Base-by-base conservation (phyloP, 2,113 vertebrate species). In the Austrofundulus limnaeus region DNA sequence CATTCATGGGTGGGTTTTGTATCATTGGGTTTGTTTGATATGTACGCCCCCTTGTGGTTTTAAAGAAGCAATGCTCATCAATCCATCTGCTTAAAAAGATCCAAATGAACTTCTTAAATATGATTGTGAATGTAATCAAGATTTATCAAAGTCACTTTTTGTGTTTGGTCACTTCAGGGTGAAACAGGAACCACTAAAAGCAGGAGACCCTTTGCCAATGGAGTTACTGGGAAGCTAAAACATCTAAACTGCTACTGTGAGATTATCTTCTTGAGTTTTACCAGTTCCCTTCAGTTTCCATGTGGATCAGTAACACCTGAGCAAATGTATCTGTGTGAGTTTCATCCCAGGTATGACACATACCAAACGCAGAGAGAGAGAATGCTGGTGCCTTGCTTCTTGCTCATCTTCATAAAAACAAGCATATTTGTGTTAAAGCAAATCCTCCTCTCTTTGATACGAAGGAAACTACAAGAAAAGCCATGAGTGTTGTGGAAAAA, bases 361-460 rank as follows among this genome's bases (percentile, higher is more conserved):
- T 42, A 25, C n/a, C n/a, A n/a, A n/a, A n/a, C n/a, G 4, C 60
- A 72, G 70, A 69, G 64, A 65, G 48, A 73, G 74, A 45, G 70
- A 20, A 42, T 68, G 45, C 66, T 59, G 75, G 71, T 85, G 83
- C 86, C 84, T 89, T 88, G 85, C 21, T 56, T 49, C 66, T 51
- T 49, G 38, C 47, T 76, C 65, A 58, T 47, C 47, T 45, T 60
- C 45, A 46, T 54, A 58, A 2, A 62, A 62, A 47, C 23, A 3
- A 31, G 62, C 20, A 20, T 53, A 34, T 53, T 59, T 47, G 53
- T 19, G 25, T 63, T 71, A 12, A 21, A 70, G n/a, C 6, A 19
- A 19, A 34, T 60, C 37, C 61, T 59, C 24, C 24, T 60, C 10
- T 17, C 42, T 2, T 14, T 10, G 9, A 11, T 11, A 66, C 43